These are phyloP conservation scores for Synanthedon vespiformis DNA, from an alignment of 2,888 invertebrate species.

Conservation along the genomic window DNA sequence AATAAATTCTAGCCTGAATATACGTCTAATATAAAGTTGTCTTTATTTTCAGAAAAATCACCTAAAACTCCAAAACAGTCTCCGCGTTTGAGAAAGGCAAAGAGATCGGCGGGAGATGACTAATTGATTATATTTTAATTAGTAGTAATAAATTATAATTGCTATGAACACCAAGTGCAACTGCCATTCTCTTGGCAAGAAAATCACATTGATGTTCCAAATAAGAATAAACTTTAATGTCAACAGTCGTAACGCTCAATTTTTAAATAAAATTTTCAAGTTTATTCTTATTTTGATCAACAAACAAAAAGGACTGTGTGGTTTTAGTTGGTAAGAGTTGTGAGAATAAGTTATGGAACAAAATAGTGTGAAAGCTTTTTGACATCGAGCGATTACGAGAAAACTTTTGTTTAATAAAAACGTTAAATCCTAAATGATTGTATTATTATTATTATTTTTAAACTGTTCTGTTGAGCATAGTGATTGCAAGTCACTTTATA, in stretches of 20 bases:
- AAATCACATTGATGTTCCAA: constrained; percentile 12
- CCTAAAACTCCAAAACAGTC: constrained; percentile 76
- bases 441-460: constrained; percentile 9
- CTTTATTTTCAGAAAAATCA: constrained; percentile 76
- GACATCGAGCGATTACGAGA: constrained; percentile 47
- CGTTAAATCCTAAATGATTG: constrained; percentile 39
- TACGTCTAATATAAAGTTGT: too few relatives aligned
- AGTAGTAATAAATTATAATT: constrained; percentile 6
- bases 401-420: constrained; percentile 64
- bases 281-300: constrained; percentile 46
- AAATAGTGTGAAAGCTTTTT: constrained; percentile 54
- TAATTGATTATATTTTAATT: constrained; percentile 28
- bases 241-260: constrained; percentile 4
- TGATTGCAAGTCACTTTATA: too few relatives aligned
- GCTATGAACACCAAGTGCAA: neutral
- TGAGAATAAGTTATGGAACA: constrained; percentile 66
- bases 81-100: constrained; percentile 82
- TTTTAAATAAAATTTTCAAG: constrained; percentile 4
- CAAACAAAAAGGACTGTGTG: constrained; percentile 37
- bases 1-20: too few relatives aligned
- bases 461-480: too few relatives aligned
- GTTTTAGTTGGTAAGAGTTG: constrained; percentile 50
- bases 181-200: neutral
- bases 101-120: constrained; percentile 79
- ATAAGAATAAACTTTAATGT: constrained; percentile 30